phyloP scores from a whole-genome alignment of 2,888 invertebrate genomes.

The Acrobasis repandana region DNA sequence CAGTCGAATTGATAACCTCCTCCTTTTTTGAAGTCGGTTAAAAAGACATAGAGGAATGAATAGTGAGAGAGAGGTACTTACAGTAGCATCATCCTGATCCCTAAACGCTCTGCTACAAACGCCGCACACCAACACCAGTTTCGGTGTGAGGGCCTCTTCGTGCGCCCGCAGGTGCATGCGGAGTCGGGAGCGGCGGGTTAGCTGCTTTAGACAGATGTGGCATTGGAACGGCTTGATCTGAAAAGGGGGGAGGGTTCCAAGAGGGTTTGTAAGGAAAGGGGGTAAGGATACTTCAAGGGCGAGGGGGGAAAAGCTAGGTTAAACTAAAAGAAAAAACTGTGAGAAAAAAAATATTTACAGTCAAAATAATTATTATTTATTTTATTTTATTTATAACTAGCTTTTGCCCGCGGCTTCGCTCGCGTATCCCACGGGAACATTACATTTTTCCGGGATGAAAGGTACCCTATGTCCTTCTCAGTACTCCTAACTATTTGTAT shows the following conservation, averaged over 20 bases:
- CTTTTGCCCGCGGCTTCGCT: no score
- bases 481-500: no score
- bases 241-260: neutral
- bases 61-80: slow-evolving; percentile 24
- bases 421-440: no score
- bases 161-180: slow-evolving; percentile 79
- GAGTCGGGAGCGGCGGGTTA: slow-evolving; percentile 77
- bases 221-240: slow-evolving; percentile 82
- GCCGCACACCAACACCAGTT: slow-evolving; percentile 61
- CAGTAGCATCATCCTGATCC: slow-evolving; percentile 54
- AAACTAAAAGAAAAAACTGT: no score
- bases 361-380: no score
- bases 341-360: no score
- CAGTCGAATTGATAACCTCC: no score
- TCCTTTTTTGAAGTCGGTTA: no score
- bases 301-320: neutral
- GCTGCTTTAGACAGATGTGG: slow-evolving; percentile 79
- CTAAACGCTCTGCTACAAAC: slow-evolving; percentile 65
- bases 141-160: slow-evolving; percentile 63
- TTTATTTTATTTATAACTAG: no score
- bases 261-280: neutral
- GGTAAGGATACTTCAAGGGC: neutral
- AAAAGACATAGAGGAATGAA: no score
- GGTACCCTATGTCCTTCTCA: no score
- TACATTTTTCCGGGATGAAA: no score